These are phyloP conservation scores for Micoletzkya japonica DNA, from an alignment of 2,888 invertebrate genomes.

Conservation along the genomic window DNA sequence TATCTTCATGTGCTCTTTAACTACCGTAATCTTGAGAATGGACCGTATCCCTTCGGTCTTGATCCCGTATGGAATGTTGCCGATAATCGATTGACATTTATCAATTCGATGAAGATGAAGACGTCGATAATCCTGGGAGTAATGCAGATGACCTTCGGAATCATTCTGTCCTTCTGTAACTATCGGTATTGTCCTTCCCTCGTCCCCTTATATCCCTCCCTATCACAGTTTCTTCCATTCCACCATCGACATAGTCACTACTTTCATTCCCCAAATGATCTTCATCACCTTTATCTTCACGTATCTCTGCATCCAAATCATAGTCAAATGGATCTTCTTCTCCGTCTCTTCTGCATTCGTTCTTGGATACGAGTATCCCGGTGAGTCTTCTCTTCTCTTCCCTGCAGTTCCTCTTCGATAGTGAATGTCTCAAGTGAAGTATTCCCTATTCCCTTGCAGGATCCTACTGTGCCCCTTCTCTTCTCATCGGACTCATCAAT, in stretches of 20 bases:
- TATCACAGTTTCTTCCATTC: slow-evolving; percentile 68
- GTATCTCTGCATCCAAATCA: slow-evolving; percentile 90
- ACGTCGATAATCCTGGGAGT: slow-evolving; percentile 61
- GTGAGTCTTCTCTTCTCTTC: slow-evolving; percentile 22
- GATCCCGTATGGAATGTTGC: slow-evolving; percentile 66
- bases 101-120: slow-evolving; percentile 65
- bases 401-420: neutral
- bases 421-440: neutral
- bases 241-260: slow-evolving; percentile 79
- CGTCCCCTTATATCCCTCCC: neutral
- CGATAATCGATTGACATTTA: slow-evolving; percentile 60
- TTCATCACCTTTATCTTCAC: slow-evolving; percentile 88
- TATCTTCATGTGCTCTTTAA: neutral
- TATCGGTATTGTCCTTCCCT: slow-evolving; percentile 32
- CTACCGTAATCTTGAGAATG: slow-evolving; percentile 35
- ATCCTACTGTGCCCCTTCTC: slow-evolving; percentile 58
- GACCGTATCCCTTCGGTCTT: slow-evolving; percentile 66
- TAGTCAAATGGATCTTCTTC: slow-evolving; percentile 82
- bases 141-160: slow-evolving; percentile 62
- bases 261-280: slow-evolving; percentile 91
- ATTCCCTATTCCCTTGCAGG: slow-evolving; percentile 32
- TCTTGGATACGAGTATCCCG: slow-evolving; percentile 57
- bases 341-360: slow-evolving; percentile 41
- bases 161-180: slow-evolving; percentile 57
- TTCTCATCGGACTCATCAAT: slow-evolving; percentile 58